Percentiles rank a stretch among this genome's conserved stretches.
Conservation (phyloP, 1,140 invertebrate genomes). For the Halesus radiatus region DNA sequence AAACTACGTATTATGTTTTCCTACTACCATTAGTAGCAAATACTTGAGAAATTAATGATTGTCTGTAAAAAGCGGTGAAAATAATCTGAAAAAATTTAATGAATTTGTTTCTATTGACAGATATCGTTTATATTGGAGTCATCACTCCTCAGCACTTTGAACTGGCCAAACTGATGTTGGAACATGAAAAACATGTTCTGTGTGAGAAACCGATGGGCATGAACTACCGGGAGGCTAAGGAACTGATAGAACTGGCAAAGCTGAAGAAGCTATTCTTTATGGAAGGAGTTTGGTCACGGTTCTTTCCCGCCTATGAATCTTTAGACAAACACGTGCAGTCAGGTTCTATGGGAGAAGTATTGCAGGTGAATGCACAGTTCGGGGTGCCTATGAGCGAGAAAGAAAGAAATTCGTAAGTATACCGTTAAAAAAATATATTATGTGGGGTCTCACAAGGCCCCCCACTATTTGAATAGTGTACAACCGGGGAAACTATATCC, state of each 20-base stretch:
- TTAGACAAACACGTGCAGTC: slow-evolving; percentile 74
- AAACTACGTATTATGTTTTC: no score
- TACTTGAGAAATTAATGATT: no score
- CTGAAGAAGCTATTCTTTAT: slow-evolving; percentile 83
- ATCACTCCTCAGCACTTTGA: slow-evolving; percentile 81
- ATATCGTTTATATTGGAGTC: slow-evolving; percentile 86
- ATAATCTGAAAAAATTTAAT: background rate
- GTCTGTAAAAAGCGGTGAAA: no score
- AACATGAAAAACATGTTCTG: slow-evolving; percentile 85
- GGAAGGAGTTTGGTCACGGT: slow-evolving; percentile 89
- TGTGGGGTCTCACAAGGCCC: no score
- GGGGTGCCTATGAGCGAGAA: slow-evolving; percentile 75
- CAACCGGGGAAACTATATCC: no score
- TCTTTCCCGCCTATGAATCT: slow-evolving; percentile 82
- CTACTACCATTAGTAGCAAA: no score
- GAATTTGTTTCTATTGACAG: slow-evolving; percentile 66
- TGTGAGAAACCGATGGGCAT: slow-evolving; percentile 90
- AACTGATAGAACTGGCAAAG: slow-evolving; percentile 76
- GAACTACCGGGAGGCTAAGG: slow-evolving; percentile 78
- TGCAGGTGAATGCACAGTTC: slow-evolving; percentile 79
- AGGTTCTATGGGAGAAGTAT: slow-evolving; percentile 80
- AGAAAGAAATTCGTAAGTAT: slow-evolving; percentile 76
- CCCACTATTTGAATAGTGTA: no score
- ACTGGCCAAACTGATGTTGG: slow-evolving; percentile 80
- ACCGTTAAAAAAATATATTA: no score